These are phyloP conservation scores for Candidula unifasciata DNA, from an alignment of 2,888 invertebrate species.

Conservation along the genomic window DNA sequence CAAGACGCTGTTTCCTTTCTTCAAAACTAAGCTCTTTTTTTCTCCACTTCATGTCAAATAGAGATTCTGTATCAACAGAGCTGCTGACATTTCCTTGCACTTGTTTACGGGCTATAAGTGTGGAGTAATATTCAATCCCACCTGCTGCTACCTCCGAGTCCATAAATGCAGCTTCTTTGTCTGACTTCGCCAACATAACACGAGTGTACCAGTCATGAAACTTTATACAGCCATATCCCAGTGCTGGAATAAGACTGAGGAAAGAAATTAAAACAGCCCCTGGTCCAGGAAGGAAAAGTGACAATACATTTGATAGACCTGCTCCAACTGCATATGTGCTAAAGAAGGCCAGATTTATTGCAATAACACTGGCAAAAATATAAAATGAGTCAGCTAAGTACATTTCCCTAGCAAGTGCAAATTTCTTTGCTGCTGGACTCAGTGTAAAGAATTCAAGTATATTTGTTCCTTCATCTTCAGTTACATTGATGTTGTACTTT, in stretches of 20 bases:
- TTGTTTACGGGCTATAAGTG: background rate
- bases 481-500: constrained; percentile 12
- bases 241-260: constrained; percentile 1
- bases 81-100: background rate
- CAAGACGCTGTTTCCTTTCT: constrained; percentile 1
- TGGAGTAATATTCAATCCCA: constrained; percentile 35
- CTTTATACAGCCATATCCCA: background rate
- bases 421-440: constrained; percentile 37
- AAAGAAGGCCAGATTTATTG: background rate
- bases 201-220: constrained; percentile 22
- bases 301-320: background rate
- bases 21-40: constrained; percentile 6
- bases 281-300: background rate
- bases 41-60: background rate
- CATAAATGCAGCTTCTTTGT: constrained; percentile 25
- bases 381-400: background rate
- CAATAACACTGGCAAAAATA: background rate
- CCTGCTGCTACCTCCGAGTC: constrained; percentile 13
- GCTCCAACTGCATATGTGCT: background rate
- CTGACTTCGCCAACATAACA: background rate
- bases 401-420: constrained; percentile 42
- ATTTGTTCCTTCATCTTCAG: background rate
- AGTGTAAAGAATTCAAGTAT: constrained; percentile 15
- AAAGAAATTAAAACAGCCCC: constrained; percentile 1
- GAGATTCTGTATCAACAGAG: background rate